Conservation (phyloP, 2,797 vertebrate species). For the Myiotriccus ornatus region DNA sequence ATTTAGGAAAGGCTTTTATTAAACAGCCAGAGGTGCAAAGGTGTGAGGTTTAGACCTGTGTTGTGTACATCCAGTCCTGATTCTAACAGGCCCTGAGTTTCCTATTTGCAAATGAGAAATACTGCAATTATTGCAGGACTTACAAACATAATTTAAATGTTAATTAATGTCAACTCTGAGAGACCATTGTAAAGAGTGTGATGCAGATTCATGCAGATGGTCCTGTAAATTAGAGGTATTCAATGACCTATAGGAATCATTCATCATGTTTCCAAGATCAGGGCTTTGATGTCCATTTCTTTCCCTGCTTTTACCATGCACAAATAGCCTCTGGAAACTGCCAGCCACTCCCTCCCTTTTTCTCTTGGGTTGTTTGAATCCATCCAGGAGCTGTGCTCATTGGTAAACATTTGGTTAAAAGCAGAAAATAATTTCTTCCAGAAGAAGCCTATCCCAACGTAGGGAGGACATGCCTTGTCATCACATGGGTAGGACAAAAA, state of each 20-base stretch:
- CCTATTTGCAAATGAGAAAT: background rate
- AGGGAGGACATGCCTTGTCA: background rate
- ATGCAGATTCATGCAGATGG: background rate
- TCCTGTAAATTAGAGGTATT: background rate
- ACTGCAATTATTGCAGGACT: background rate
- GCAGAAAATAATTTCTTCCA: background rate
- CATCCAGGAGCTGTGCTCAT: background rate
- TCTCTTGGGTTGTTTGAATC: background rate
- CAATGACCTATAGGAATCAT: background rate
- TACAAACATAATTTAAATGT: background rate
- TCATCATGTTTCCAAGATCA: background rate
- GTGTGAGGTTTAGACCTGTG: accelerated
- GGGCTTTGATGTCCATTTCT: background rate
- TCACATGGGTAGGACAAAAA: background rate
- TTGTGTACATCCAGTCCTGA: background rate
- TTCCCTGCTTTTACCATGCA: background rate
- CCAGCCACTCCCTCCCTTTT: background rate
- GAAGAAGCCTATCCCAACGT: background rate
- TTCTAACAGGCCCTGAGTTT: background rate
- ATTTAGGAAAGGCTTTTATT: background rate
- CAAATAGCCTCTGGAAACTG: background rate
- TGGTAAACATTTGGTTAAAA: background rate
- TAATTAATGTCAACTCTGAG: background rate
- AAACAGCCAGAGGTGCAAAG: background rate
- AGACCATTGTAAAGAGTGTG: background rate